Percentiles rank a stretch among this genome's conserved stretches.
Conservation (phyloP, 2,888 invertebrate genomes). For the Sussaba pulchella region DNA sequence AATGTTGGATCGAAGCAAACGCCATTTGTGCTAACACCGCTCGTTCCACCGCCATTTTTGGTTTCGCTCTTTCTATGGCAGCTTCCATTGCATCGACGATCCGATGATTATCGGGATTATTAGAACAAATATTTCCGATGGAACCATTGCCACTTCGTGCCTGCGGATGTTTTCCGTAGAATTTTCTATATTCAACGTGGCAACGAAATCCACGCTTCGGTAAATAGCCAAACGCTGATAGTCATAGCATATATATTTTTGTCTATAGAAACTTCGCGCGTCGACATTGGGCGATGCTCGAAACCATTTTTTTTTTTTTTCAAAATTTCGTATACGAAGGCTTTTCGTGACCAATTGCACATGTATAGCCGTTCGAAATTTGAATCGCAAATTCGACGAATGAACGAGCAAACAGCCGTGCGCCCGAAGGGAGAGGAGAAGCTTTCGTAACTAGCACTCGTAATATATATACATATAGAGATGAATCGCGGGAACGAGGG, state of each 20-base stretch:
- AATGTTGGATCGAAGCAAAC: too few relatives aligned
- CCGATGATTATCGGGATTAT: neutral
- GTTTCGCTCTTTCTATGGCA: too few relatives aligned
- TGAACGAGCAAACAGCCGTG: constrained; percentile 54
- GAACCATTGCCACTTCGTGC: neutral
- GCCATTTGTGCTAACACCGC: too few relatives aligned
- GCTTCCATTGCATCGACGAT: neutral
- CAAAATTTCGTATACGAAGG: constrained; percentile 28
- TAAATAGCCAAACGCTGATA: neutral
- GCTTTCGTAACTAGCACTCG: neutral
- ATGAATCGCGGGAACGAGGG: constrained; percentile 5
- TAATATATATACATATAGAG: too few relatives aligned
- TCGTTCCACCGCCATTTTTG: too few relatives aligned
- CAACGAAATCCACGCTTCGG: constrained; percentile 7
- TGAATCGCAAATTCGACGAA: constrained; percentile 54
- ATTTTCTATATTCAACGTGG: constrained; percentile 8
- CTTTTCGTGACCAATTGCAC: constrained; percentile 12
- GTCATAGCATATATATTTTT: constrained; percentile 16
- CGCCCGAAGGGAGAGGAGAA: neutral
- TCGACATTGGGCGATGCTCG: neutral
- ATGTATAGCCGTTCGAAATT: constrained; percentile 7
- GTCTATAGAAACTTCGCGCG: constrained; percentile 27
- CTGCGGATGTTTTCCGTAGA: neutral
- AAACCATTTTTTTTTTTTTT: constrained; percentile 6
- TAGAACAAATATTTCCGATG: neutral